Conservation (phyloP, 2,113 vertebrate genomes). For the Arothron firmamentum region DNA sequence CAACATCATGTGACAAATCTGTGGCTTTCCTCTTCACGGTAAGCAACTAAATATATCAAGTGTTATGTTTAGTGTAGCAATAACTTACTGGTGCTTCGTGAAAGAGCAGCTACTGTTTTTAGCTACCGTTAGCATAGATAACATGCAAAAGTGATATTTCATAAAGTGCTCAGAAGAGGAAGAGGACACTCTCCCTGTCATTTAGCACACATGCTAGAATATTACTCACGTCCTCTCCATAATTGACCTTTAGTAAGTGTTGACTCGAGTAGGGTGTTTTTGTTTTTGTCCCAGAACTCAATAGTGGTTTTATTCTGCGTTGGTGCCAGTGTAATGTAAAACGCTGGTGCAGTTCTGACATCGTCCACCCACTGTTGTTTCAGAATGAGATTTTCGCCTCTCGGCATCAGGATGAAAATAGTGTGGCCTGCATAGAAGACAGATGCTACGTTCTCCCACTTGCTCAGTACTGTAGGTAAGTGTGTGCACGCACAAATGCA, state of each 20-base stretch:
- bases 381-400: constrained; percentile 99
- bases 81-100: too few relatives aligned
- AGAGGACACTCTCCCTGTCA: too few relatives aligned
- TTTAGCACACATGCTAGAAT: too few relatives aligned
- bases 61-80: too few relatives aligned
- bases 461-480: constrained; percentile 98
- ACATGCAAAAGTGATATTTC: too few relatives aligned
- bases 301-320: constrained; percentile 16
- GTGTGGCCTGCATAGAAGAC: constrained; percentile 99
- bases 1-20: too few relatives aligned
- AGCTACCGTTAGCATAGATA: too few relatives aligned
- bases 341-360: constrained; percentile 34
- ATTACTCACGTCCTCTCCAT: neutral
- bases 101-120: too few relatives aligned
- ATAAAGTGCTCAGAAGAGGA: too few relatives aligned
- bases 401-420: constrained; percentile 98
- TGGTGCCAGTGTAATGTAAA: neutral
- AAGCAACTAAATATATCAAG: too few relatives aligned
- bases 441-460: constrained; percentile 97
- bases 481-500: constrained; percentile 3
- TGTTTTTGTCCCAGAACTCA: neutral
- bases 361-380: constrained; percentile 49
- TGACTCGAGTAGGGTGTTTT: neutral
- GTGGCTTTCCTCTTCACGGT: too few relatives aligned
- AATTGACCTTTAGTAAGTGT: neutral